phyloP scores from a whole-genome alignment of 2,113 vertebrate species.

The Symphodus melops region DNA sequence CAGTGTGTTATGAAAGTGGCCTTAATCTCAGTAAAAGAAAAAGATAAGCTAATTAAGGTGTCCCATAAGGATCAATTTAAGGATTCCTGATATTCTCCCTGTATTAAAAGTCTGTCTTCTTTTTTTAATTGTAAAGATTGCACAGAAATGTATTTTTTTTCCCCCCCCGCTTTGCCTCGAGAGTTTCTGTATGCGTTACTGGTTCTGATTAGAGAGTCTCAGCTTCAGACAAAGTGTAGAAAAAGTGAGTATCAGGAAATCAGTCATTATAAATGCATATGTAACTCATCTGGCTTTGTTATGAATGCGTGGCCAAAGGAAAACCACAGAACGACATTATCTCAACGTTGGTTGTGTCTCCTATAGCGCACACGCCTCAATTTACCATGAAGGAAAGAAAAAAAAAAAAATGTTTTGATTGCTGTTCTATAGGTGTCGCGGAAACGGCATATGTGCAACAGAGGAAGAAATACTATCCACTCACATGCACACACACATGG shows the following conservation, averaged over 20 bases:
- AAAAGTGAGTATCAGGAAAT: conserved; percentile 33
- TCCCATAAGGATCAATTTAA: conserved; percentile 4
- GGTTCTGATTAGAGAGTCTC: conserved; percentile 38
- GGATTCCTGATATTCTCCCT: not conserved
- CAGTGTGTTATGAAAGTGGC: too few species aligned
- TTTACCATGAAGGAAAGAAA: conserved; percentile 43
- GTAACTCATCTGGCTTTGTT: conserved; percentile 57
- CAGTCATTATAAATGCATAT: conserved; percentile 46
- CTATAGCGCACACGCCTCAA: conserved; percentile 30
- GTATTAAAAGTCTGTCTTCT: not conserved
- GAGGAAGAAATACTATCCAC: conserved; percentile 35
- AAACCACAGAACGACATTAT: conserved; percentile 63
- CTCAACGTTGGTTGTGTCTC: conserved; percentile 41
- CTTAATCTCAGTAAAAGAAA: too few species aligned
- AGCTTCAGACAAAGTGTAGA: conserved; percentile 10
- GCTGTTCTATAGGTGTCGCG: conserved; percentile 29
- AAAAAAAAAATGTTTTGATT: conserved; percentile 69
- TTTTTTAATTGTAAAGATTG: conserved; percentile 1
- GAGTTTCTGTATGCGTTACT: conserved; percentile 9
- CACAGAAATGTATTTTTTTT: conserved; percentile 16
- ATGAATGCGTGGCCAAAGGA: conserved; percentile 40
- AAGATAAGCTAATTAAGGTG: not conserved
- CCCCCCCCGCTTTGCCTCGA: not conserved
- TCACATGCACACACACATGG: conserved; percentile 17
- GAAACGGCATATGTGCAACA: not conserved